Evolutionary conservation across 2,113 vertebrate genomes (phyloP).

Genomic region (Phylloscopus whistleri): DNA sequence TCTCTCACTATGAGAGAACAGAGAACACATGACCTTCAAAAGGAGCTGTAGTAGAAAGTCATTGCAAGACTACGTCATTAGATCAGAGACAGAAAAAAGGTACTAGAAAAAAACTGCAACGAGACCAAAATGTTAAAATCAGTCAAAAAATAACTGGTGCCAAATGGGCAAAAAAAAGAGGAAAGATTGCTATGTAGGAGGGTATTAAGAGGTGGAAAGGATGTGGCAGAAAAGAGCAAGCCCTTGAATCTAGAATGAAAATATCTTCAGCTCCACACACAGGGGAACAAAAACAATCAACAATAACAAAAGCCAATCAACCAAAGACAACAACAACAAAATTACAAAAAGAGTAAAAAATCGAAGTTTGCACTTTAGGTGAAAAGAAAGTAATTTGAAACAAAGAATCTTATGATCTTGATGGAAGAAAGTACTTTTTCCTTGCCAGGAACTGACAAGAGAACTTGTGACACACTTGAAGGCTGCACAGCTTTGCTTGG

Average conservation of each 20-base stretch:
- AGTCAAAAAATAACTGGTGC: not conserved
- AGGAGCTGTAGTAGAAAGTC: not conserved
- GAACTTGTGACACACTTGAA: not conserved
- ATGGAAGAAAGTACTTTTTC: not conserved
- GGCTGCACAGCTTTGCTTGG: not conserved
- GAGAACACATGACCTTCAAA: not conserved
- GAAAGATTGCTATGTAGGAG: not conserved
- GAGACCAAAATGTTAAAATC: not conserved
- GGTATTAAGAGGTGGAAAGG: not conserved
- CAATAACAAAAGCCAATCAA: not conserved
- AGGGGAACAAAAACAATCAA: not conserved
- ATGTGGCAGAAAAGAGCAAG: not conserved
- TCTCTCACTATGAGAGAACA: not conserved
- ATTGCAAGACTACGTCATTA: not conserved
- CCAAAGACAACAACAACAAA: not conserved
- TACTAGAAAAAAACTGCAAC: not conserved
- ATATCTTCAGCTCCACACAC: not conserved
- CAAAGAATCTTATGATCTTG: not conserved
- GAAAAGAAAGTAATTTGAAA: not conserved
- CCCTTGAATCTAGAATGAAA: not conserved
- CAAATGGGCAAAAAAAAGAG: not conserved
- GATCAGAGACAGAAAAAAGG: not conserved
- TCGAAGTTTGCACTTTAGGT: not conserved
- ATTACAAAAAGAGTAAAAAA: not conserved
- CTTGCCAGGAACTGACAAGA: not conserved